Percentiles rank a stretch among this genome's conserved stretches.
Evolutionary conservation across 2,888 invertebrate genomes (phyloP).

Genomic region (Hydroisotoma schaefferi): DNA sequence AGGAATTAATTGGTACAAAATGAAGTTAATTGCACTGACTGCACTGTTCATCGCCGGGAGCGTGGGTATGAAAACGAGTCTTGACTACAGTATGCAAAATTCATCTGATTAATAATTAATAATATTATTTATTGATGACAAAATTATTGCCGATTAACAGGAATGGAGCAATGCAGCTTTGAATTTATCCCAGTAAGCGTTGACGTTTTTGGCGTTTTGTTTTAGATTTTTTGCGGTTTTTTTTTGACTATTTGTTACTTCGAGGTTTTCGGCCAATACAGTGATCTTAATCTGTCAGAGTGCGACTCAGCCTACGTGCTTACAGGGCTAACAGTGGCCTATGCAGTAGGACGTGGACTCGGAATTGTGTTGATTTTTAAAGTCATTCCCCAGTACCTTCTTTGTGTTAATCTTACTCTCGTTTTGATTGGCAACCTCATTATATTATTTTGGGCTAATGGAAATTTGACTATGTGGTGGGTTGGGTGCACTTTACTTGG

Average conservation of each 20-base stretch:
- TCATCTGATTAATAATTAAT: too few species aligned
- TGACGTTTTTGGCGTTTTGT: too few species aligned
- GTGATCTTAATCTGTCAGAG: conserved; percentile 26
- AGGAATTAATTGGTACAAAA: conserved; percentile 6
- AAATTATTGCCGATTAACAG: too few species aligned
- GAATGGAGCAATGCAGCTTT: too few species aligned
- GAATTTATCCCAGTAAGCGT: too few species aligned
- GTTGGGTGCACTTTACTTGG: conserved; percentile 24
- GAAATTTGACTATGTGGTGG: conserved; percentile 21
- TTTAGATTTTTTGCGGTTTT: too few species aligned
- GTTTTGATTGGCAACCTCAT: conserved; percentile 21
- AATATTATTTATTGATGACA: too few species aligned
- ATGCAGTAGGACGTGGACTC: conserved; percentile 23
- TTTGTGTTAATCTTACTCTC: conserved; percentile 19
- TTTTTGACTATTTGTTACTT: conserved; percentile 42
- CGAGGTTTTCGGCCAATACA: conserved; percentile 38
- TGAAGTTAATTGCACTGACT: conserved; percentile 12
- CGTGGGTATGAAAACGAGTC: conserved; percentile 38
- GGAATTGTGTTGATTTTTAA: conserved; percentile 30
- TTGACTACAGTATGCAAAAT: too few species aligned
- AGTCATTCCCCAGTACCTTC: conserved; percentile 22
- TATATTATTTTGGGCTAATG: conserved; percentile 18
- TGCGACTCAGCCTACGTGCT: conserved; percentile 28
- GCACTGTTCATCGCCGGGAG: conserved; percentile 17
- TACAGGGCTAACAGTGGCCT: conserved; percentile 31